Evolutionary conservation across 2,888 invertebrate species (phyloP).

Genomic region (Leptogaster cylindrica): DNA sequence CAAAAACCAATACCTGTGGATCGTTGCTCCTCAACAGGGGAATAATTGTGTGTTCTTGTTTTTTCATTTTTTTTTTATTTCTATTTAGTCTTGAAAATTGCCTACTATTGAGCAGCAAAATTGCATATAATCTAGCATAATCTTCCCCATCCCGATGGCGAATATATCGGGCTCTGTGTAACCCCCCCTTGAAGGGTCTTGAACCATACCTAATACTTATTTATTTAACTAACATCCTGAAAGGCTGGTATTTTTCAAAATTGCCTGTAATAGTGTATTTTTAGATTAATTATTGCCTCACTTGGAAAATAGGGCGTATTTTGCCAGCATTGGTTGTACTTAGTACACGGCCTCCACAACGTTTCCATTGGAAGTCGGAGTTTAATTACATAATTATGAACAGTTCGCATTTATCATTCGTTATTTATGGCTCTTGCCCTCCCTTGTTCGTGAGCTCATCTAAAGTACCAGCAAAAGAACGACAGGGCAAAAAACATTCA

Average conservation of each 20-base stretch:
- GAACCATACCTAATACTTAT: constrained; percentile 32
- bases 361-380: constrained; percentile 54
- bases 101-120: constrained; percentile 25
- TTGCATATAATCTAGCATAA: constrained; percentile 34
- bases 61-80: not conserved
- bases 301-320: constrained; percentile 38
- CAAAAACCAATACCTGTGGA: not conserved
- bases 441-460: constrained; percentile 50
- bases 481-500: constrained; percentile 24
- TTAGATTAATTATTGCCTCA: constrained; percentile 38
- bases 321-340: not conserved
- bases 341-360: constrained; percentile 13
- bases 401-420: constrained; percentile 62
- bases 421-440: constrained; percentile 54
- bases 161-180: not conserved
- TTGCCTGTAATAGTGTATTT: constrained; percentile 40
- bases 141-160: not conserved
- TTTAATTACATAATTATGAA: constrained; percentile 63
- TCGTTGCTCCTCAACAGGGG: not conserved
- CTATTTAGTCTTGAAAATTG: constrained; percentile 22
- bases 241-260: constrained; percentile 36
- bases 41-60: constrained; percentile 11
- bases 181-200: not conserved
- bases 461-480: constrained; percentile 27
- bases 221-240: constrained; percentile 39